phyloP scores from a whole-genome alignment of 2,888 invertebrate species.

The Drosophila mercatorum region DNA sequence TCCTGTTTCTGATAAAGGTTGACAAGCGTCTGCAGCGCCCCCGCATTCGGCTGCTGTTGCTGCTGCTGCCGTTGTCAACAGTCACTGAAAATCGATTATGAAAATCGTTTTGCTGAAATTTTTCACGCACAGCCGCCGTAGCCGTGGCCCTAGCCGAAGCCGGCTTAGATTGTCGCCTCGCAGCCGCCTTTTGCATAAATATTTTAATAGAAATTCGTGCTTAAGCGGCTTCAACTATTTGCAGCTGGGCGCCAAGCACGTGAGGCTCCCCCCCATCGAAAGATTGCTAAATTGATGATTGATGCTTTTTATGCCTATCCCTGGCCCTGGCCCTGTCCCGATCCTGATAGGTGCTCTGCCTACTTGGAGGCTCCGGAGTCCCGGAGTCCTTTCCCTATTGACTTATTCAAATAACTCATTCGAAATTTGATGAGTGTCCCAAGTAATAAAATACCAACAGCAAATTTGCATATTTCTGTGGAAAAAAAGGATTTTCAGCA shows the following conservation, averaged over 20 bases:
- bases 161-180: constrained; percentile 59
- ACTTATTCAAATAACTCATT: constrained; percentile 75
- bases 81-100: constrained; percentile 78
- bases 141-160: neutral
- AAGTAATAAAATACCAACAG: constrained; percentile 52
- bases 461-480: constrained; percentile 43
- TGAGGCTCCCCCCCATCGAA: constrained; percentile 6
- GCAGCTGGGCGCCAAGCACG: constrained; percentile 56
- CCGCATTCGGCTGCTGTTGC: constrained; percentile 7
- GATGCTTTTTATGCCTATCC: constrained; percentile 17
- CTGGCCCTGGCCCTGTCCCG: neutral
- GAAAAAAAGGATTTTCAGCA: constrained; percentile 19
- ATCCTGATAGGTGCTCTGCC: no score
- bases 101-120: constrained; percentile 75
- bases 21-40: constrained; percentile 53
- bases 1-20: constrained; percentile 74
- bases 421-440: constrained; percentile 61
- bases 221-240: constrained; percentile 76
- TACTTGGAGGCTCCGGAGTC: neutral
- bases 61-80: constrained; percentile 62
- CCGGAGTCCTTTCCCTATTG: constrained; percentile 45
- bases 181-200: constrained; percentile 72
- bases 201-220: constrained; percentile 78
- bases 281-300: constrained; percentile 58
- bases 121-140: constrained; percentile 49